Evolutionary conservation across 2,113 vertebrate species (phyloP).

Genomic region (Cyphomyrus discorhynchus): DNA sequence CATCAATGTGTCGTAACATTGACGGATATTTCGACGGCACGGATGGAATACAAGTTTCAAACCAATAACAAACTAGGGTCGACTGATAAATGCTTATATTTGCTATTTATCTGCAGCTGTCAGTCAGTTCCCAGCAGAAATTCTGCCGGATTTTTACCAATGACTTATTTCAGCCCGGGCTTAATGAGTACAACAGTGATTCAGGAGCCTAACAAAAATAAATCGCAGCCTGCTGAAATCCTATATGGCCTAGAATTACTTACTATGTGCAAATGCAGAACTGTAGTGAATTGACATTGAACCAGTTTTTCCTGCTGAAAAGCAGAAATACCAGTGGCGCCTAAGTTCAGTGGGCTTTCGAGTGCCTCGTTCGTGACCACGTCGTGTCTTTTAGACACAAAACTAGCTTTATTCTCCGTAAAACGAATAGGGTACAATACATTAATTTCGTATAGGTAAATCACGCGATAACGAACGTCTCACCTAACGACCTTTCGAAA

Average conservation of each 20-base stretch:
- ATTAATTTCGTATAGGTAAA: not conserved
- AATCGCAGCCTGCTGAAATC: not conserved
- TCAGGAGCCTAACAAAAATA: not conserved
- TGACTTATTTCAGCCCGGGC: not conserved
- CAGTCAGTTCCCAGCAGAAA: not conserved
- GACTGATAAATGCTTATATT: not conserved
- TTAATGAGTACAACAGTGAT: not conserved
- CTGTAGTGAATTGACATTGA: not conserved
- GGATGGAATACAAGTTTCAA: not conserved
- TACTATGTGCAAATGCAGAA: not conserved
- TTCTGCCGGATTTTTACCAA: not conserved
- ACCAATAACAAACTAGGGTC: not conserved
- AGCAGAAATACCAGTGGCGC: not conserved
- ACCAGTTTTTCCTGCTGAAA: not conserved
- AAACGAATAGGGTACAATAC: not conserved
- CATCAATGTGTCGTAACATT: not conserved
- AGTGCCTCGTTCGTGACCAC: not conserved
- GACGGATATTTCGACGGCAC: not conserved
- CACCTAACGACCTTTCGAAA: not conserved
- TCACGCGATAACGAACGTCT: not conserved
- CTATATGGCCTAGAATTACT: not conserved
- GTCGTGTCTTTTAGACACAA: not conserved
- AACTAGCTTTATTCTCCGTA: not conserved
- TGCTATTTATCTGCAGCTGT: not conserved
- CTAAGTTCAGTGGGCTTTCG: not conserved